A percentile compares a stretch with the other conserved stretches of the same genome.
These are phyloP conservation scores for Tetragnatha montana DNA, from an alignment of 2,888 invertebrate genomes.

Conservation along the genomic window DNA sequence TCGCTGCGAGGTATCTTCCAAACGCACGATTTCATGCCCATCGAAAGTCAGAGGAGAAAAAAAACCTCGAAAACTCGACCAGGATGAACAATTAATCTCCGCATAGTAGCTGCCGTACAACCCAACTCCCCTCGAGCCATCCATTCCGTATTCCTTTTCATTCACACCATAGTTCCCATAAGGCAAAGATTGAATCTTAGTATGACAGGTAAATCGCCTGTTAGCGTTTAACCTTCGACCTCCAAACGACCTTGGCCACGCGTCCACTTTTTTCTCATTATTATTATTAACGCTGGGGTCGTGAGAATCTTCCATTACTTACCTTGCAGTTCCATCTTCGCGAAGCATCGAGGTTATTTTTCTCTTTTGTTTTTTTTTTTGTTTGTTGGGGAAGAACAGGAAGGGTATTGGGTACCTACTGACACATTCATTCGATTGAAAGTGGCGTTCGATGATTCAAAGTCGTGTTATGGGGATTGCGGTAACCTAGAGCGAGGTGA, in stretches of 20 bases:
- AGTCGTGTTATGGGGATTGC: neutral
- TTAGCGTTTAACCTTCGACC: conserved; percentile 56
- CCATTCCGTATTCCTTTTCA: neutral
- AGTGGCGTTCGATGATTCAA: too few species aligned
- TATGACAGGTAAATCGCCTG: conserved; percentile 57
- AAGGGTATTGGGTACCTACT: conserved; percentile 30
- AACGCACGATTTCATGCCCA: neutral
- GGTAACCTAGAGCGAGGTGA: neutral
- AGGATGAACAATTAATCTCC: neutral
- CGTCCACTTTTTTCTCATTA: conserved; percentile 49
- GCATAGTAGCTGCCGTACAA: neutral
- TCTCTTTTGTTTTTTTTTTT: neutral
- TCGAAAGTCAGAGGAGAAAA: neutral
- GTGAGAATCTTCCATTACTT: conserved; percentile 62
- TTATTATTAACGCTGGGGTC: conserved; percentile 56
- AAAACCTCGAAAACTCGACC: neutral
- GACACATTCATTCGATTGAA: too few species aligned
- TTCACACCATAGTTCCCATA: conserved; percentile 19
- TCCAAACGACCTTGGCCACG: conserved; percentile 63
- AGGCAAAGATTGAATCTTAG: conserved; percentile 12
- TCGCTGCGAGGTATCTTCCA: neutral
- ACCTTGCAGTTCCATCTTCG: conserved; percentile 15
- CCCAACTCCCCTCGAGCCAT: conserved; percentile 1
- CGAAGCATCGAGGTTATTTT: conserved; percentile 39
- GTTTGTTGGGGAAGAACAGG: neutral